Evolutionary conservation across 2,113 vertebrate species (phyloP).

Genomic region (Cinclus mexicanus): DNA sequence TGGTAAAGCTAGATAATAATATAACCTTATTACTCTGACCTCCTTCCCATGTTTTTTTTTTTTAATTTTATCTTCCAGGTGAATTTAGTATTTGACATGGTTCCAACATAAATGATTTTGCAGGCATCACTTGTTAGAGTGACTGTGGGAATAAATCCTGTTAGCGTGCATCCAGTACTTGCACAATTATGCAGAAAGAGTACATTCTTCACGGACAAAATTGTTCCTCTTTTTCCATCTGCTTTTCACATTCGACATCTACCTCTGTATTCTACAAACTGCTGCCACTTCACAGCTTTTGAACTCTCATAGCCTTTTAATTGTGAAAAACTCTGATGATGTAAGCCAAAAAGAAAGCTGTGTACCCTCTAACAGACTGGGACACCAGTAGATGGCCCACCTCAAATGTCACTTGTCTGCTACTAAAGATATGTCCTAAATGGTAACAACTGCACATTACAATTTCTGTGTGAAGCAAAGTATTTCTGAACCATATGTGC

Average conservation of each 20-base stretch:
- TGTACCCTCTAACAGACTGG: neutral
- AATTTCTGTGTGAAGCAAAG: neutral
- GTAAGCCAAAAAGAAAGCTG: neutral
- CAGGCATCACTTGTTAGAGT: neutral
- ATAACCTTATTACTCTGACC: neutral
- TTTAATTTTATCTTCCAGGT: neutral
- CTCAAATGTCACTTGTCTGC: fast-evolving
- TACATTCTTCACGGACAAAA: neutral
- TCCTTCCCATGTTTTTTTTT: neutral
- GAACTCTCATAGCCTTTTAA: neutral
- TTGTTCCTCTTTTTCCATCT: neutral
- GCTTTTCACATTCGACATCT: neutral
- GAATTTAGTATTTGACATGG: neutral
- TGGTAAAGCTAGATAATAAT: neutral
- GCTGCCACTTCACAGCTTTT: neutral
- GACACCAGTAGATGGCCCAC: neutral
- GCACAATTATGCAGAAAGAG: neutral
- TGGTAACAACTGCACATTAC: neutral
- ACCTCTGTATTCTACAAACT: neutral
- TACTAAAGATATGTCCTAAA: neutral
- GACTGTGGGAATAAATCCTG: neutral
- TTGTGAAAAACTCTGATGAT: neutral
- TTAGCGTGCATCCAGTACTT: neutral
- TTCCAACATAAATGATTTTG: neutral
- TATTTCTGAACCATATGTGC: neutral